A percentile compares a stretch with the other conserved stretches of the same genome.
These are phyloP conservation scores for Penaeus chinensis DNA, from an alignment of 1,140 invertebrate species.

Conservation along the genomic window DNA sequence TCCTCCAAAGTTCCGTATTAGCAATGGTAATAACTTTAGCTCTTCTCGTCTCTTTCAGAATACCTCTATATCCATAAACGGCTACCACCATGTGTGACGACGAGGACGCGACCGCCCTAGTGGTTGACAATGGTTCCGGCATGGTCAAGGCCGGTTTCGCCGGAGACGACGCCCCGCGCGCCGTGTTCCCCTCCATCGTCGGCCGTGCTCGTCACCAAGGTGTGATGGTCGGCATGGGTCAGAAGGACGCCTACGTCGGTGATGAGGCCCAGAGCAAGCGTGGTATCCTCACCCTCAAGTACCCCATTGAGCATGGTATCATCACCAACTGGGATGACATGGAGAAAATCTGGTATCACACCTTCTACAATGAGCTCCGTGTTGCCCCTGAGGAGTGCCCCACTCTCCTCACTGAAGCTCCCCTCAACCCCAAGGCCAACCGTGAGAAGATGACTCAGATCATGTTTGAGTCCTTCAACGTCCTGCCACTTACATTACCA, in stretches of 20 bases:
- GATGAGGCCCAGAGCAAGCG: constrained; percentile 93
- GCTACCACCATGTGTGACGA: no score
- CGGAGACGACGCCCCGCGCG: constrained; percentile 76
- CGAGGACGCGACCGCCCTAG: no score
- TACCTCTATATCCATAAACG: constrained; percentile 65
- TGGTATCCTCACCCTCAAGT: constrained; percentile 91
- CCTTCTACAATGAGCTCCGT: constrained; percentile 94
- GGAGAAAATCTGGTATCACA: constrained; percentile 97
- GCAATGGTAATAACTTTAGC: no score
- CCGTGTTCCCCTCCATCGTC: constrained; percentile 77
- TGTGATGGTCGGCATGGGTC: constrained; percentile 95
- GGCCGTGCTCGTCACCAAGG: constrained; percentile 73
- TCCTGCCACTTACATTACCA: no score
- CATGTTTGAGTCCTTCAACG: constrained; percentile 73
- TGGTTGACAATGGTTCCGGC: constrained; percentile 74
- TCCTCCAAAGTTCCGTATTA: no score
- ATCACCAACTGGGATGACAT: constrained; percentile 98
- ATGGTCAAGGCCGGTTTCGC: constrained; percentile 78
- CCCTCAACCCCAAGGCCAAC: constrained; percentile 92
- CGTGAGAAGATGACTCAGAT: constrained; percentile 79
- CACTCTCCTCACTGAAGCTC: constrained; percentile 90
- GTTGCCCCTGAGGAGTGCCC: constrained; percentile 94
- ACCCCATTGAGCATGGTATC: constrained; percentile 94
- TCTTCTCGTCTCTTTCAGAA: no score
- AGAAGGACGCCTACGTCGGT: constrained; percentile 89